Percentiles rank a stretch among this genome's conserved stretches.
phyloP scores from a whole-genome alignment of 2,888 invertebrate genomes.

The Xestia sexstrigata region DNA sequence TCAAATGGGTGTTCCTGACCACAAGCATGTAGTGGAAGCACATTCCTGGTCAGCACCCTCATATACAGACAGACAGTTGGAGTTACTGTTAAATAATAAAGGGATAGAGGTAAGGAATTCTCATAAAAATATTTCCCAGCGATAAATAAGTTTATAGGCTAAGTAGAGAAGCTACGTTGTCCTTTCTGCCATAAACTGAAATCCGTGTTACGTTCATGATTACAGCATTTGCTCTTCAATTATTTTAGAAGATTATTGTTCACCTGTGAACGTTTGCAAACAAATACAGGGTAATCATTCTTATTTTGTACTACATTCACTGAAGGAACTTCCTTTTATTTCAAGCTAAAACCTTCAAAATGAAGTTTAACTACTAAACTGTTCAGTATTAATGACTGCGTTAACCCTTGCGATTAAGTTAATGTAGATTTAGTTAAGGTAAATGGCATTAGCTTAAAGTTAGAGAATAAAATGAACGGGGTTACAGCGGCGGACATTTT shows the following conservation, averaged over 20 bases:
- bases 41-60: no score
- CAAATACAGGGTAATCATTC: neutral
- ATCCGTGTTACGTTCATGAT: neutral
- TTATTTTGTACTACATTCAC: no score
- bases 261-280: neutral
- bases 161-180: neutral
- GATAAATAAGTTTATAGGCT: neutral
- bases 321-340: neutral
- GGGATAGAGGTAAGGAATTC: neutral
- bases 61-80: neutral
- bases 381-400: conserved; percentile 13
- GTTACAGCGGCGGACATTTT: neutral
- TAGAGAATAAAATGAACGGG: neutral
- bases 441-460: conserved; percentile 27
- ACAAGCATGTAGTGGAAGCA: no score
- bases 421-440: conserved; percentile 39
- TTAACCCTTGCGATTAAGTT: conserved; percentile 26
- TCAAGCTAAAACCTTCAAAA: neutral
- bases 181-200: neutral
- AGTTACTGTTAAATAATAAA: neutral
- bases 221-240: neutral
- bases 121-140: neutral
- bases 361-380: conserved; percentile 1
- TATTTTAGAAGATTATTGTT: neutral
- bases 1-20: no score